Percentiles rank a stretch among this genome's conserved stretches.
These are phyloP conservation scores for Sandelia bainsii DNA, from an alignment of 2,797 vertebrate species.

Conservation along the genomic window DNA sequence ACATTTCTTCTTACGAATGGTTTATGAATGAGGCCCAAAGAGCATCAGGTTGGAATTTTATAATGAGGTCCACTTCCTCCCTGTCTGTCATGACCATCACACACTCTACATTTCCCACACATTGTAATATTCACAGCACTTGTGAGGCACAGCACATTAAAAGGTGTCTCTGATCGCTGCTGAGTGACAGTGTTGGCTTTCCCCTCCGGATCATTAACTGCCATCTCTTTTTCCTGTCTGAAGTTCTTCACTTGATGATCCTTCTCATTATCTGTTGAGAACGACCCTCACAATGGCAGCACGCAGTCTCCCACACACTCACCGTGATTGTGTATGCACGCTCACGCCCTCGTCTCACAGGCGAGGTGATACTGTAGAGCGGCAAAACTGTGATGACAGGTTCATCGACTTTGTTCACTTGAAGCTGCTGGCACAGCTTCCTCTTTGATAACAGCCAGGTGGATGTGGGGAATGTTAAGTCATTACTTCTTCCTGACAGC, in stretches of 20 bases:
- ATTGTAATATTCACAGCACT: neutral
- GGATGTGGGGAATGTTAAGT: slow-evolving; percentile 3
- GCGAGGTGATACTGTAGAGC: neutral
- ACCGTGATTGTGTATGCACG: neutral
- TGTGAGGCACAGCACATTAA: neutral
- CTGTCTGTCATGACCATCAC: neutral
- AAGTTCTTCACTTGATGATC: slow-evolving; percentile 6
- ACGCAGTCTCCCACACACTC: neutral
- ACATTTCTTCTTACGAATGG: too few species aligned
- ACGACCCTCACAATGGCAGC: neutral
- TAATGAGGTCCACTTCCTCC: slow-evolving; percentile 3
- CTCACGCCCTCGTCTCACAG: neutral
- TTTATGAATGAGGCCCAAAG: too few species aligned
- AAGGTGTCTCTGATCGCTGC: slow-evolving; percentile 10
- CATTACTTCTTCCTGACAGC: neutral
- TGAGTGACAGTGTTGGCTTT: neutral
- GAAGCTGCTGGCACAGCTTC: neutral
- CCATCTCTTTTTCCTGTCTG: neutral
- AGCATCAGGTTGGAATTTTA: neutral
- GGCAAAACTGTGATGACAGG: neutral
- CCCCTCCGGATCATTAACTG: neutral
- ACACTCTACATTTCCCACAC: neutral
- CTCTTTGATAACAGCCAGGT: slow-evolving; percentile 5
- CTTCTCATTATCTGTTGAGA: slow-evolving; percentile 26
- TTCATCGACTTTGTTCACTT: slow-evolving; percentile 1